Conservation (phyloP, 2,888 invertebrate species). For the Eugnorisma glareosa region DNA sequence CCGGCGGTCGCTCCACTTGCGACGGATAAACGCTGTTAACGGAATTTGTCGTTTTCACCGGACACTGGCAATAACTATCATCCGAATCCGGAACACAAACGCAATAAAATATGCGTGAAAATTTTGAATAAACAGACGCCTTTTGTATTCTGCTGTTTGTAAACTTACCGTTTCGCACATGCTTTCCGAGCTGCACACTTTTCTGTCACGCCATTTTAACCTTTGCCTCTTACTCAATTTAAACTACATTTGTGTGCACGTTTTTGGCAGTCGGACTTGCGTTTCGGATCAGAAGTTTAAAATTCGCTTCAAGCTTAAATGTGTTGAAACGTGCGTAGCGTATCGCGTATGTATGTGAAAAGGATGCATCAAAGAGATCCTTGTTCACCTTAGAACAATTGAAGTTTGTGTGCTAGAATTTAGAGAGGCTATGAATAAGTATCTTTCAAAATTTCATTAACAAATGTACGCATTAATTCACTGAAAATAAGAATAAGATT, state of each 20-base stretch:
- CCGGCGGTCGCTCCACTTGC: slow-evolving; percentile 66
- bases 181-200: slow-evolving; percentile 47
- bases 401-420: slow-evolving; percentile 57
- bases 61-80: slow-evolving; percentile 61
- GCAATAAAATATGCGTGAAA: slow-evolving; percentile 70
- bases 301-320: slow-evolving; percentile 59
- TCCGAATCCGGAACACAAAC: slow-evolving; percentile 71
- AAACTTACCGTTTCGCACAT: slow-evolving; percentile 58
- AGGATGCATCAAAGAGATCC: slow-evolving; percentile 51
- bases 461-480: not conserved
- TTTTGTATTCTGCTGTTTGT: slow-evolving; percentile 65
- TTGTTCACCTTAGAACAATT: slow-evolving; percentile 51
- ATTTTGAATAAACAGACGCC: slow-evolving; percentile 66
- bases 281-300: slow-evolving; percentile 49
- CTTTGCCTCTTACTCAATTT: slow-evolving; percentile 28
- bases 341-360: slow-evolving; percentile 45
- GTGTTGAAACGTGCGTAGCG: slow-evolving; percentile 46
- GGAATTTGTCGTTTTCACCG: slow-evolving; percentile 78
- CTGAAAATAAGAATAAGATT: not conserved
- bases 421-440: slow-evolving; percentile 12
- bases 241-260: slow-evolving; percentile 38
- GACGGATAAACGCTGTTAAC: slow-evolving; percentile 69
- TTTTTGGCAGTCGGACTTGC: slow-evolving; percentile 30
- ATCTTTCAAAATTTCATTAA: not conserved
- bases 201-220: slow-evolving; percentile 36